These are phyloP conservation scores for Frieseomelitta varia DNA, from an alignment of 1,140 invertebrate genomes.

Conservation along the genomic window DNA sequence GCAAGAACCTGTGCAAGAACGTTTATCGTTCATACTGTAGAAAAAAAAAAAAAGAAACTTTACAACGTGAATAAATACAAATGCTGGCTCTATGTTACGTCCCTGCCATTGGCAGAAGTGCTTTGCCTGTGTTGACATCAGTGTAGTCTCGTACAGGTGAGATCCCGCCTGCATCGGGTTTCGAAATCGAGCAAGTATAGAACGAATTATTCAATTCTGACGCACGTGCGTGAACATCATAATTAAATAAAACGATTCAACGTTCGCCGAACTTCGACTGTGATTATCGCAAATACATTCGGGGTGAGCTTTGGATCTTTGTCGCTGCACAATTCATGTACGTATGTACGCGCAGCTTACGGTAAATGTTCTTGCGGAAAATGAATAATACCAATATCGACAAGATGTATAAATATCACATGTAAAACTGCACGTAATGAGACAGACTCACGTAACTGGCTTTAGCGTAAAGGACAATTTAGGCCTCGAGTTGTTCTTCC, in stretches of 20 bases:
- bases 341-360: constrained; percentile 21
- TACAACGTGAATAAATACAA: neutral
- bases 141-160: constrained; percentile 51
- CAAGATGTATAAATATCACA: constrained; percentile 77
- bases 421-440: constrained; percentile 76
- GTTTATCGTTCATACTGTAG: neutral
- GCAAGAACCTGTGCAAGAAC: neutral
- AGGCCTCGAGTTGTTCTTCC: constrained; percentile 98
- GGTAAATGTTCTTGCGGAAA: constrained; percentile 46
- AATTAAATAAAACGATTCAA: constrained; percentile 55
- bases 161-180: constrained; percentile 51
- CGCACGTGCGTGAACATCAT: constrained; percentile 9
- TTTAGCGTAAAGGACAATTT: constrained; percentile 96
- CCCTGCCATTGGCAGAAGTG: constrained; percentile 1
- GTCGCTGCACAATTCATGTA: constrained; percentile 45
- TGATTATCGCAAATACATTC: constrained; percentile 56
- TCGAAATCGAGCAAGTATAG: constrained; percentile 50
- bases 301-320: constrained; percentile 50
- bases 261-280: constrained; percentile 47
- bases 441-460: constrained; percentile 86
- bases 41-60: neutral
- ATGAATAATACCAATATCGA: constrained; percentile 62
- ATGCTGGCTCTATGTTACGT: neutral
- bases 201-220: constrained; percentile 58
- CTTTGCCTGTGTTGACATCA: constrained; percentile 42